Conservation (phyloP, 2,888 invertebrate genomes). For the Suillia variegata region DNA sequence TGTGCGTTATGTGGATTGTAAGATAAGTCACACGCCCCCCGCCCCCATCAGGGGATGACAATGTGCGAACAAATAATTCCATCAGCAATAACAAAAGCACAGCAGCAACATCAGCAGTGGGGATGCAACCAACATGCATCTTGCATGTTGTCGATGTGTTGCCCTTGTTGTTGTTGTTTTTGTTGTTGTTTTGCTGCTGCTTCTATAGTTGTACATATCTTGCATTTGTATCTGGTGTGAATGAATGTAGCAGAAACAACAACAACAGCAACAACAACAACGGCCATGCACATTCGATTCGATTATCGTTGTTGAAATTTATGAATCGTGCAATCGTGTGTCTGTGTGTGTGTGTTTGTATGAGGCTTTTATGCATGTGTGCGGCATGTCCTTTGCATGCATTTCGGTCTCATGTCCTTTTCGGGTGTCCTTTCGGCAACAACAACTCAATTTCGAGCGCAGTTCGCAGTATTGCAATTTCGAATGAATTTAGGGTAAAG, state of each 20-base stretch:
- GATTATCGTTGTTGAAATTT: slow-evolving; percentile 50
- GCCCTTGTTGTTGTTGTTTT: not conserved
- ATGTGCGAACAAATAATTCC: slow-evolving; percentile 59
- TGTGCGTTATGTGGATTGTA: not conserved
- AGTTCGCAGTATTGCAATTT: slow-evolving; percentile 11
- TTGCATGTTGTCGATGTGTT: not conserved
- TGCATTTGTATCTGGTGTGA: slow-evolving; percentile 5
- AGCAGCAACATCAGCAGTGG: not conserved
- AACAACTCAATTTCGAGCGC: slow-evolving; percentile 14
- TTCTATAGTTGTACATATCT: not conserved
- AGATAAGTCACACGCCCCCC: not conserved
- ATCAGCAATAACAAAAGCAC: slow-evolving; percentile 54
- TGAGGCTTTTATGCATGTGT: no score
- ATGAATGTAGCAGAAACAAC: not conserved
- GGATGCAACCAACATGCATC: not conserved
- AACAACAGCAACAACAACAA: slow-evolving; percentile 7
- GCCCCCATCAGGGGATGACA: slow-evolving; percentile 33
- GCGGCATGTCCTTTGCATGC: not conserved
- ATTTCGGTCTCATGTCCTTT: not conserved
- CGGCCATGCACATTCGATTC: slow-evolving; percentile 27
- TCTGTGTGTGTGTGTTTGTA: not conserved
- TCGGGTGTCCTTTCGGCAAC: not conserved
- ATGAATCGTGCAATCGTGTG: slow-evolving; percentile 37
- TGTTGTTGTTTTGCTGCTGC: not conserved
- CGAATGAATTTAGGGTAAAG: not conserved